Conservation (phyloP, 2,113 vertebrate species). For the Embiotoca jacksoni region DNA sequence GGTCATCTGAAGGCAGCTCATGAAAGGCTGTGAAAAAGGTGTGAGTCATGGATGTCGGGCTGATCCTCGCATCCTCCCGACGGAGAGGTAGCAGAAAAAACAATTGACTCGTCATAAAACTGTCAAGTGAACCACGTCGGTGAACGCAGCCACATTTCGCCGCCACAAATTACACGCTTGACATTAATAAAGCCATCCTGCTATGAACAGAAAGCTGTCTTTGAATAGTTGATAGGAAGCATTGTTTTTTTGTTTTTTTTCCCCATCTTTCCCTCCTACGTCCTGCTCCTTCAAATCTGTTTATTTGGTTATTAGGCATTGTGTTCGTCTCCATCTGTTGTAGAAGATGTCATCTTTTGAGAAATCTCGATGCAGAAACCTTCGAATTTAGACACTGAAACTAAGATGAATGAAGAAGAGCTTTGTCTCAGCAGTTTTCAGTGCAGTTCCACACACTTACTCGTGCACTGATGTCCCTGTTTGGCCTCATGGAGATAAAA, state of each 20-base stretch:
- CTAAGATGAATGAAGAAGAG: background rate
- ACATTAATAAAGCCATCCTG: conserved; percentile 21
- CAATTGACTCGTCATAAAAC: conserved; percentile 23
- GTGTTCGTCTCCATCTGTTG: conserved; percentile 18
- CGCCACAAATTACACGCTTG: conserved; percentile 19
- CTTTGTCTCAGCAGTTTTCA: conserved; percentile 18
- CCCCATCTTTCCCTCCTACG: conserved; percentile 20
- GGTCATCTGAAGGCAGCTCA: conserved; percentile 18
- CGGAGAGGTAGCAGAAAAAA: background rate
- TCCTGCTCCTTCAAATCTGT: conserved; percentile 31
- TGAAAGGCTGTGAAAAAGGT: background rate
- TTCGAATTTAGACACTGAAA: background rate
- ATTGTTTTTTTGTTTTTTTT: no score
- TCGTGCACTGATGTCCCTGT: background rate
- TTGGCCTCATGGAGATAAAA: background rate
- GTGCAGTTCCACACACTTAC: background rate
- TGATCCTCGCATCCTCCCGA: background rate
- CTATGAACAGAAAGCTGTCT: background rate
- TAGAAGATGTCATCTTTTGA: conserved; percentile 12
- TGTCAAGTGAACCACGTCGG: conserved; percentile 14
- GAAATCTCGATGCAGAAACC: background rate
- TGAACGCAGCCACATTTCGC: background rate
- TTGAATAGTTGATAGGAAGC: no score
- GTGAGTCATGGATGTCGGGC: background rate
- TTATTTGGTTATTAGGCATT: conserved; percentile 32